These are phyloP conservation scores for Enteromius fasciolatus DNA, from an alignment of 2,797 vertebrate species.

Conservation along the genomic window DNA sequence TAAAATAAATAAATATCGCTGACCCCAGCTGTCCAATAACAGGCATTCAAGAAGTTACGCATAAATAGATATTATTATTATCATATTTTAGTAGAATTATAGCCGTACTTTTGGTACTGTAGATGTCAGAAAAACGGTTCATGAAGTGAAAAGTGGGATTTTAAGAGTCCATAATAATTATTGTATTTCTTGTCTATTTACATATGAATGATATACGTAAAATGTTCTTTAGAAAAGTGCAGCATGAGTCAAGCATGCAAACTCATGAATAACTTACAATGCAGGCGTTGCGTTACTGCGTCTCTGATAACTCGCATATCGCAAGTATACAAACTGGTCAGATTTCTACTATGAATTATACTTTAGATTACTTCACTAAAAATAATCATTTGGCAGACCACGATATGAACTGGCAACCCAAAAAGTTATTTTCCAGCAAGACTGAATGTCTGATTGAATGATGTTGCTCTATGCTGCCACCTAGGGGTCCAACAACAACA, in stretches of 20 bases:
- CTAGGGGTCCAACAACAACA: neutral
- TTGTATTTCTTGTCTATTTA: neutral
- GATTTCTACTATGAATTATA: neutral
- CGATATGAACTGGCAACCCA: no score
- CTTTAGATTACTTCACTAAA: no score
- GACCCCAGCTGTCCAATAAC: neutral
- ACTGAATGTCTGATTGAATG: neutral
- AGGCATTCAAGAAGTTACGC: neutral
- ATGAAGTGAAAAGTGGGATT: neutral
- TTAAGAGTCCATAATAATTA: neutral
- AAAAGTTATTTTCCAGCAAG: neutral
- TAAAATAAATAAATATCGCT: neutral
- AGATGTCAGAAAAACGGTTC: neutral
- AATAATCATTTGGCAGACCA: neutral
- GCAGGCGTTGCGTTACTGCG: neutral
- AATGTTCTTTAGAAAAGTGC: neutral
- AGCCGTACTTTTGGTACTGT: neutral
- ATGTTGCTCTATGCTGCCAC: constrained; percentile 1
- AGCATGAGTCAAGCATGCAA: neutral
- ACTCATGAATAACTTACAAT: neutral
- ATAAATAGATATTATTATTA: neutral
- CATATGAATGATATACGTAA: neutral
- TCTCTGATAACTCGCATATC: neutral
- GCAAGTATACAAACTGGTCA: neutral
- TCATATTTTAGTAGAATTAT: no score